These are phyloP conservation scores for Harpalus rubripes DNA, from an alignment of 2,888 invertebrate genomes.

Conservation along the genomic window DNA sequence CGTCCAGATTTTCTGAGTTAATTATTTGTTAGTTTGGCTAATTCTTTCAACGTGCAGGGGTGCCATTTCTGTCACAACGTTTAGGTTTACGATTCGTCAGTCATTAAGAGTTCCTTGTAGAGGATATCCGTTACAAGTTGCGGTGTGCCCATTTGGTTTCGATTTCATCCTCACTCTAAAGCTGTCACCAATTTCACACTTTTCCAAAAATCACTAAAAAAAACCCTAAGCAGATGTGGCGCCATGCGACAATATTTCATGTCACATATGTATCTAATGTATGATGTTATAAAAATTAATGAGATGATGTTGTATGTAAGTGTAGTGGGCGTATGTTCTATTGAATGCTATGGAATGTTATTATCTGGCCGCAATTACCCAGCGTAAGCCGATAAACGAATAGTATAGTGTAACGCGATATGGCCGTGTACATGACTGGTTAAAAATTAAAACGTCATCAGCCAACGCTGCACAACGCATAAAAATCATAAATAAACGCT, in stretches of 20 bases:
- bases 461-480: background rate
- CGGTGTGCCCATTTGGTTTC: background rate
- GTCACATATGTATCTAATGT: background rate
- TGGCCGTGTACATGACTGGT: background rate
- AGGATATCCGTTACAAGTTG: constrained; percentile 59
- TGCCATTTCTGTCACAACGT: constrained; percentile 54
- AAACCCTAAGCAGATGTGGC: background rate
- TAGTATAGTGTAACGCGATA: constrained; percentile 50
- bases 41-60: constrained; percentile 5
- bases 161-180: constrained; percentile 52
- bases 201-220: background rate
- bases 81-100: constrained; percentile 65
- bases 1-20: background rate
- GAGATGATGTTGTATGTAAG: background rate
- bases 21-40: background rate
- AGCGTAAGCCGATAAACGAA: constrained; percentile 48
- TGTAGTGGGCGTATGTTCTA: constrained; percentile 5
- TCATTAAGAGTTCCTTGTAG: constrained; percentile 61
- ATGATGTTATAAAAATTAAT: background rate
- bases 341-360: constrained; percentile 32
- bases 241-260: background rate
- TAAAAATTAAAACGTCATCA: constrained; percentile 55
- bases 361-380: constrained; percentile 51
- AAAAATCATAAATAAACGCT: constrained; percentile 7
- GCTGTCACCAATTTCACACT: constrained; percentile 44